These are phyloP conservation scores for Crypturellus tataupa DNA, from an alignment of 2,797 vertebrate genomes.

Conservation along the genomic window DNA sequence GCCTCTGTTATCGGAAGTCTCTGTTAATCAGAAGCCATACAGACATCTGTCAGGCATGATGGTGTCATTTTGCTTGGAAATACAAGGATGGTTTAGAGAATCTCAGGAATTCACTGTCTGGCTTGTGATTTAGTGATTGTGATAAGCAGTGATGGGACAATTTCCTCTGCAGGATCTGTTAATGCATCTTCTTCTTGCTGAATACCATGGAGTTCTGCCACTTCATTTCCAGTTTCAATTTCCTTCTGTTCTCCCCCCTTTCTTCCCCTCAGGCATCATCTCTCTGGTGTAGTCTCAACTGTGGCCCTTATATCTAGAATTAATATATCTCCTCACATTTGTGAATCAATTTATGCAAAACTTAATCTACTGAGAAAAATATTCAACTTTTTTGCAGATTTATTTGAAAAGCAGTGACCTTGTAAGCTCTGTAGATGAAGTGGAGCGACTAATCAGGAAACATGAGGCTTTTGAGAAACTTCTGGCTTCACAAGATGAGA, in stretches of 20 bases:
- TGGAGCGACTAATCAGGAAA: slow-evolving; percentile 86
- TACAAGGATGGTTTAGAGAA: not conserved
- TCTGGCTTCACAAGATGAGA: slow-evolving; percentile 88
- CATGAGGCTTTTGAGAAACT: slow-evolving; percentile 92
- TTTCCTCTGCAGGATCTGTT: not conserved
- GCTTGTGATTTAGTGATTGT: not conserved
- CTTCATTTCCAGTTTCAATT: not conserved
- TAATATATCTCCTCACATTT: not conserved
- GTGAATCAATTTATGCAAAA: not conserved
- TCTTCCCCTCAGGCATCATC: not conserved
- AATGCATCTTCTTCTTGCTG: not conserved
- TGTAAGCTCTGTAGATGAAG: slow-evolving; percentile 86
- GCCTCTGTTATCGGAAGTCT: not conserved
- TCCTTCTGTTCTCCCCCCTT: not conserved
- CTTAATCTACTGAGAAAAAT: not conserved
- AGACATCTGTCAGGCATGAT: not conserved
- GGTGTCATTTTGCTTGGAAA: not conserved
- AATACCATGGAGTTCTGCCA: not conserved
- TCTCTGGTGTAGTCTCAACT: not conserved
- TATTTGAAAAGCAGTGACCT: slow-evolving; percentile 86
- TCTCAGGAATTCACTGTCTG: not conserved
- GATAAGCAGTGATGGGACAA: not conserved
- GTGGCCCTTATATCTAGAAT: not conserved
- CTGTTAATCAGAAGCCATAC: not conserved
- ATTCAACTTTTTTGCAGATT: slow-evolving; percentile 74